Percentiles rank a stretch among this genome's conserved stretches.
Evolutionary conservation across 2,888 invertebrate genomes (phyloP).

Genomic region (Drosophila borborema): DNA sequence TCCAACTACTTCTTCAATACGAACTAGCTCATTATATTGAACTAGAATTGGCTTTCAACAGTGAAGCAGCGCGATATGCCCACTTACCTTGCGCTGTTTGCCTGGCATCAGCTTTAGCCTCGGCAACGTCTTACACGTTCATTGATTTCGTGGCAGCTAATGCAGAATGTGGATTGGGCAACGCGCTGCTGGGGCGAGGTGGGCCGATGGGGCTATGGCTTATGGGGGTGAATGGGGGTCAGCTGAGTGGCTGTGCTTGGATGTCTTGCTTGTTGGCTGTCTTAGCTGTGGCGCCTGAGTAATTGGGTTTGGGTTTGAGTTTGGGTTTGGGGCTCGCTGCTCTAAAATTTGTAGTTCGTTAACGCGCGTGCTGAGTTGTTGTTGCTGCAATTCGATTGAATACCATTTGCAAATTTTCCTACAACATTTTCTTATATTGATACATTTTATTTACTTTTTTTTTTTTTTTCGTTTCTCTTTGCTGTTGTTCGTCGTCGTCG

Average conservation of each 20-base stretch:
- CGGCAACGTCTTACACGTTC: neutral
- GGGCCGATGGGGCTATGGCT: neutral
- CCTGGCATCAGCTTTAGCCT: conserved; percentile 1
- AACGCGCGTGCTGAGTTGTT: conserved; percentile 21
- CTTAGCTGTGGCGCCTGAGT: conserved; percentile 8
- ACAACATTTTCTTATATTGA: conserved; percentile 66
- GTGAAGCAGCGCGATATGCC: neutral
- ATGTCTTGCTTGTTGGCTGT: neutral
- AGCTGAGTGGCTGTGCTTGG: conserved; percentile 28
- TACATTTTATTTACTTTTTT: conserved; percentile 74
- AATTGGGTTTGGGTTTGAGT: conserved; percentile 2
- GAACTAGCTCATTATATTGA: neutral
- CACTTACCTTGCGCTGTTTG: neutral
- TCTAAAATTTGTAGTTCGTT: conserved; percentile 68
- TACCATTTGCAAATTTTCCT: conserved; percentile 49
- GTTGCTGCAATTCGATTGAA: conserved; percentile 7
- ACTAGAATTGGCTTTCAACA: neutral
- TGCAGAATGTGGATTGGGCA: neutral
- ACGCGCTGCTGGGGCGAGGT: neutral
- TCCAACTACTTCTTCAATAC: neutral
- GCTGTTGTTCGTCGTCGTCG: conserved; percentile 23
- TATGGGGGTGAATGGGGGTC: conserved; percentile 7
- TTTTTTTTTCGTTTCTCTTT: conserved; percentile 59
- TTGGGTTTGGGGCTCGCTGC: conserved; percentile 14
- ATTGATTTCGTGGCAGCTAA: conserved; percentile 15